Evolutionary conservation across 2,113 vertebrate species (phyloP), one percentile per base, ranked within the genome.

Genomic region (Tachuris rubrigastra): DNA sequence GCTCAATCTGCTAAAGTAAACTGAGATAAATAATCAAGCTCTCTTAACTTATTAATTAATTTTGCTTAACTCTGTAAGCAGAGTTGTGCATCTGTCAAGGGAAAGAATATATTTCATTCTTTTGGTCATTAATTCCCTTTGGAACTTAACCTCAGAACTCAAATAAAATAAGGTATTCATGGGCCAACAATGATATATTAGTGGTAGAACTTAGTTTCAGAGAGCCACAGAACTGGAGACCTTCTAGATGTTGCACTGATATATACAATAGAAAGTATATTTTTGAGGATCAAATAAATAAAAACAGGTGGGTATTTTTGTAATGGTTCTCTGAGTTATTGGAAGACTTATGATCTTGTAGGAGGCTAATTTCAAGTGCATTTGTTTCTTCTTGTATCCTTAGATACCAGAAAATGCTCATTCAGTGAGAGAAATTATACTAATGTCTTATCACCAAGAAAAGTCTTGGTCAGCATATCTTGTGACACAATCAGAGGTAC

Each of bases 11-110:
- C 87, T 73, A 24, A 59, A 71, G 71, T 23, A 85, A 52, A 39
- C 67, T 41, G 60, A 94, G 88, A 90, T 79, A 92, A 88, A 84
- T 94, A 88, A 66, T 88, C 69, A 78, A 74, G 50, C 75, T 59
- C 35, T 85, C 69, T 87, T 82, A 53, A 72, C 41, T 52, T 87
- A 47, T 47, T 94, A 82, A 79, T 60, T 52, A 52, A 50, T 25
- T 52, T 52, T 28, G 25, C 50, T 28, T 52, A 52, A 14, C 12
- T 89, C 12, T 35, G 63, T 77, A 79, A 80, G 47, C 39, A 91
- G 87, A 91, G 41, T 8, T 72, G 17, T 52, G 9, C 23, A 50
- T 80, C 76, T 93, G 42, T 47, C 86, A 84, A 71, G 52, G 44
- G 27, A 77, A 55, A 86, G 17, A 50, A 81, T 46, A 46, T 3